Evolutionary conservation across 2,113 vertebrate species (phyloP), one percentile per base, ranked within the genome.

Genomic region (Theropithecus gelada): DNA sequence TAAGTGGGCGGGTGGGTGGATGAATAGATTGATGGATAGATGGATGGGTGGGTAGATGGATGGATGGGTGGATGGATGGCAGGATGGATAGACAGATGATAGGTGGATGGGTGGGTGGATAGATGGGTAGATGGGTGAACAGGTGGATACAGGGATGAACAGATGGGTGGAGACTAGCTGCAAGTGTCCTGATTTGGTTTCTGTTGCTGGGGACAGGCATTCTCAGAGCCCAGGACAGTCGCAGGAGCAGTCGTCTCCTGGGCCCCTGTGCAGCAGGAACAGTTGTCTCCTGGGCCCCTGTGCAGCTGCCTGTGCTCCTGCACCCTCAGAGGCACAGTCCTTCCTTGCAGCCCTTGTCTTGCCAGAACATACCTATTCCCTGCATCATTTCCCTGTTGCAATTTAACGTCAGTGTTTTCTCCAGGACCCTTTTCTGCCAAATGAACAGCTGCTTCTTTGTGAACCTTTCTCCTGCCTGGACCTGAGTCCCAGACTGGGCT

Each of bases 11-110:
- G 43, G 2, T 32, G 35, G 35, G 9, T 25, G 2, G 52, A 27
- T 32, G 27, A 8, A 7, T 30, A 40, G 23, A 13, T 48, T 25
- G 16, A 4, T 18, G 13, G 0, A 5, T 25, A 1, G 10, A 72
- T 50, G 20, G 25, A 32, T 22, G 16, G 25, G 4, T 76, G 20
- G 38, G 57, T 4, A 2, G 48, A 25, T 35, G 27, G 70, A 72
- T 64, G 27, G 59, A n/a, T 12, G 25, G 3, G 2, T 2, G 17
- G 9, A 22, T 10, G 30, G 10, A 0, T 17, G 38, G 5, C 3
- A 23, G 23, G 4, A 3, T 38, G 2, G 12, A 14, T 4, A 16
- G 16, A 40, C 16, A 12, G 7, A 25, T 23, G 23, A 12, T 52
- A 25, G 25, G 3, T 35, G 30, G 5, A 30, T 13, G 18, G 16